These are phyloP conservation scores for Neoniphon sammara DNA, from an alignment of 2,797 vertebrate species.

Conservation along the genomic window DNA sequence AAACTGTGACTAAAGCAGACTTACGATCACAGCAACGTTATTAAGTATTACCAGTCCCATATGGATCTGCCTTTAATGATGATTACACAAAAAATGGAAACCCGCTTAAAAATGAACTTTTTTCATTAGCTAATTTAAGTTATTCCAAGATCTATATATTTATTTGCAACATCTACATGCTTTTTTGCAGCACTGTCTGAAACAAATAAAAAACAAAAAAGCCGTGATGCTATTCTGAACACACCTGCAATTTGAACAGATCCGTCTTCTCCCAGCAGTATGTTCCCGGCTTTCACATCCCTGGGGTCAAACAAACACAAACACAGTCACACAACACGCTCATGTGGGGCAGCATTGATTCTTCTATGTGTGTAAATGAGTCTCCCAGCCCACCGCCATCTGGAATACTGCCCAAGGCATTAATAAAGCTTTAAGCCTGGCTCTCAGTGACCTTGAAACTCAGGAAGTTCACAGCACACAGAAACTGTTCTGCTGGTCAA, in stretches of 20 bases:
- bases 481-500: slow-evolving; percentile 30
- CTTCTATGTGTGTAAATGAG: slow-evolving; percentile 55
- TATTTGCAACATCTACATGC: not conserved
- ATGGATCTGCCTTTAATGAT: not conserved
- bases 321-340: slow-evolving; percentile 62
- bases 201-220: not conserved
- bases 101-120: not conserved
- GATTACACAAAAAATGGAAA: not conserved
- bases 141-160: not conserved
- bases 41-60: slow-evolving; percentile 4
- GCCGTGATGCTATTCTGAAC: slow-evolving; percentile 21
- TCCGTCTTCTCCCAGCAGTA: slow-evolving; percentile 97
- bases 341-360: slow-evolving; percentile 74
- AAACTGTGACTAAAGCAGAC: too few relatives aligned
- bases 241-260: slow-evolving; percentile 99
- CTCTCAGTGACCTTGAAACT: slow-evolving; percentile 68
- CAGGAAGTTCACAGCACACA: slow-evolving; percentile 35
- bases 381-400: slow-evolving; percentile 57
- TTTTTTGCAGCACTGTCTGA: not conserved
- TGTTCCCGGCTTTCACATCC: slow-evolving; percentile 98
- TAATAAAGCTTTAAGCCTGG: slow-evolving; percentile 20
- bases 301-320: slow-evolving; percentile 75
- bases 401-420: slow-evolving; percentile 64
- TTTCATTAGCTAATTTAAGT: not conserved
- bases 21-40: slow-evolving; percentile 4